Conservation (phyloP, 2,888 invertebrate species). For the Hyppa rectilinea region DNA sequence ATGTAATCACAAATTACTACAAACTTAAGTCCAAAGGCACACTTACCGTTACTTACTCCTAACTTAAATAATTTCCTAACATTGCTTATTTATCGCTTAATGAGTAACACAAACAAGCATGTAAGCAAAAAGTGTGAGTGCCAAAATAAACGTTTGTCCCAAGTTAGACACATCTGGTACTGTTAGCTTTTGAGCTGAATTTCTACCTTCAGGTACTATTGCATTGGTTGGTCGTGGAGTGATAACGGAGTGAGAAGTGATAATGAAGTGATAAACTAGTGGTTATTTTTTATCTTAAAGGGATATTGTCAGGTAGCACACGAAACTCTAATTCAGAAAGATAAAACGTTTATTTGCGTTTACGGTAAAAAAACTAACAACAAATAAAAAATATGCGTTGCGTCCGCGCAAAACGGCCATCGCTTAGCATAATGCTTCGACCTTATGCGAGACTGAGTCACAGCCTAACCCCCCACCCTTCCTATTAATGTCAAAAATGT, state of each 20-base stretch:
- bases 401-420: too few species aligned
- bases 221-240: background rate
- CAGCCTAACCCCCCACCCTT: too few species aligned
- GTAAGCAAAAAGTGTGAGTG: slow-evolving; percentile 58
- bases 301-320: too few species aligned
- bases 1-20: background rate
- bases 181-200: slow-evolving; percentile 64
- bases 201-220: slow-evolving; percentile 46
- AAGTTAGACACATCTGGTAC: slow-evolving; percentile 61
- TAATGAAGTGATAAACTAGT: slow-evolving; percentile 7
- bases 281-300: too few species aligned
- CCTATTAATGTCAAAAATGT: too few species aligned
- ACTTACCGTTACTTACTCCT: slow-evolving; percentile 15
- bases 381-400: too few species aligned
- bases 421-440: too few species aligned
- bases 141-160: slow-evolving; percentile 61
- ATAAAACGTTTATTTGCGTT: too few species aligned
- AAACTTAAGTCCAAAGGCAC: slow-evolving; percentile 3
- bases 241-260: slow-evolving; percentile 8
- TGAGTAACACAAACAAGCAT: slow-evolving; percentile 48
- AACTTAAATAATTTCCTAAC: slow-evolving; percentile 14
- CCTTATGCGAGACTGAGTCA: too few species aligned
- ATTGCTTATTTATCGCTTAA: slow-evolving; percentile 59
- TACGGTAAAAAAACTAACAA: too few species aligned
- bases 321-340: too few species aligned